phyloP scores from a whole-genome alignment of 2,113 vertebrate genomes.

The Promerops cafer region DNA sequence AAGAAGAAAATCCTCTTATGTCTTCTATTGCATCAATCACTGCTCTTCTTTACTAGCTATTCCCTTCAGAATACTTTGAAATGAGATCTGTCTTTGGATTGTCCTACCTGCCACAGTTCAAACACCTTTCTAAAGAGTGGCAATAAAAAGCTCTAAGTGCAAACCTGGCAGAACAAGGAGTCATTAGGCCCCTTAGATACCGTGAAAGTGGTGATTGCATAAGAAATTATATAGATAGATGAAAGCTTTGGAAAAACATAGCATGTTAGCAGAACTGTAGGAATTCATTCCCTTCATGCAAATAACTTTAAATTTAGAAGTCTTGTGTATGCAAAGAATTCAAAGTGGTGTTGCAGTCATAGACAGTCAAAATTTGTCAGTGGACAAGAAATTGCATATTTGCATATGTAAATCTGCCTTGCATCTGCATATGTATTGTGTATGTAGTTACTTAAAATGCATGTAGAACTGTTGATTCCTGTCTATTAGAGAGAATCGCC shows the following conservation, averaged over 20 bases:
- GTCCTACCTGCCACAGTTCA: slow-evolving; percentile 75
- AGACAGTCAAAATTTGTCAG: neutral
- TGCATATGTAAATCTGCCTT: neutral
- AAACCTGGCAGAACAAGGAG: slow-evolving; percentile 71
- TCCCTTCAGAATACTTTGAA: slow-evolving; percentile 73
- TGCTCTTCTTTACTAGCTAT: slow-evolving; percentile 60
- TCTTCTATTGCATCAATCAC: slow-evolving; percentile 60
- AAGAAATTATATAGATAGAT: slow-evolving; percentile 29
- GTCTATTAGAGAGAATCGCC: neutral
- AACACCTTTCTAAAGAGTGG: slow-evolving; percentile 76
- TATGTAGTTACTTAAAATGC: neutral
- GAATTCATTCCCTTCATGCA: slow-evolving; percentile 55
- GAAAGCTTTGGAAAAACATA: slow-evolving; percentile 67
- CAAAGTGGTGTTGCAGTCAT: neutral
- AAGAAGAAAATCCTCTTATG: slow-evolving; percentile 47
- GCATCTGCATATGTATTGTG: neutral
- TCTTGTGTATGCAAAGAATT: neutral
- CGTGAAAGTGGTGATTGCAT: slow-evolving; percentile 23
- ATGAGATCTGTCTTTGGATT: slow-evolving; percentile 70
- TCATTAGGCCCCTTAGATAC: slow-evolving; percentile 62
- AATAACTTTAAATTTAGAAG: slow-evolving; percentile 65
- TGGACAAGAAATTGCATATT: neutral
- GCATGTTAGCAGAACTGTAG: slow-evolving; percentile 42
- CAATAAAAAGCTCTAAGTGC: slow-evolving; percentile 75
- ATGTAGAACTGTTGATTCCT: neutral